Base-by-base conservation (phyloP, 2,888 invertebrate species). In the Dilophus febrilis region DNA sequence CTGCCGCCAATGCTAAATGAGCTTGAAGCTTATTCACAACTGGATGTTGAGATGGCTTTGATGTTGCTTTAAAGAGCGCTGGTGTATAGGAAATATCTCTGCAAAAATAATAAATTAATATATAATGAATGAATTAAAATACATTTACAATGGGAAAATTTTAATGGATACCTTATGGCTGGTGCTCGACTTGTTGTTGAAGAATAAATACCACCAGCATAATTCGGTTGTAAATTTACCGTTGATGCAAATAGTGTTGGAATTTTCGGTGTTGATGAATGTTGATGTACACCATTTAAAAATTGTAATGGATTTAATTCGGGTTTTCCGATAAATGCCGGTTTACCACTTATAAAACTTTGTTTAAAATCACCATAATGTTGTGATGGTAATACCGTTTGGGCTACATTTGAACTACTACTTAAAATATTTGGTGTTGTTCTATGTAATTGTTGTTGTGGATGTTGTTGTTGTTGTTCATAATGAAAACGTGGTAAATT, bases 341-440 rank as follows among this genome's bases (percentile, higher is more conserved):
- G 43, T 30, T 43, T 43, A 13, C 40, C 40, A 29, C 37, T 36
- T 3, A 40, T 40, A 35, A 26, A 41, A 14, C 19, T 19, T 13
- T 35, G 19, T 35, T 44, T 40, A 16, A 42, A 22, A 18, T 32
- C 37, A 27, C 33, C 39, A 30, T 37, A 33, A 8, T 22, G 22
- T n/a, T n/a, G n/a, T 8, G 22, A 22, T 27, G 45, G 45, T 19
- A 45, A 14, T 32, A 43, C 32, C 14, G 41, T 45, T 37, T 45
- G 45, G 2, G 45, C 42, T 29, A 41, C 35, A 38, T 45, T 43
- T 6, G 45, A 45, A 35, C 43, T 43, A 35, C 45, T 45, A 2
- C 41, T 27, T 11, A 43, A 35, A 7, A 41, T 35, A 35, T 43
- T 40, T 17, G 37, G 39, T 2, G 38, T 37, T 4, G 35, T 30